phyloP scores from a whole-genome alignment of 37 sponge, comb jelly and placozoan genomes.

The Ephydatia muelleri region DNA sequence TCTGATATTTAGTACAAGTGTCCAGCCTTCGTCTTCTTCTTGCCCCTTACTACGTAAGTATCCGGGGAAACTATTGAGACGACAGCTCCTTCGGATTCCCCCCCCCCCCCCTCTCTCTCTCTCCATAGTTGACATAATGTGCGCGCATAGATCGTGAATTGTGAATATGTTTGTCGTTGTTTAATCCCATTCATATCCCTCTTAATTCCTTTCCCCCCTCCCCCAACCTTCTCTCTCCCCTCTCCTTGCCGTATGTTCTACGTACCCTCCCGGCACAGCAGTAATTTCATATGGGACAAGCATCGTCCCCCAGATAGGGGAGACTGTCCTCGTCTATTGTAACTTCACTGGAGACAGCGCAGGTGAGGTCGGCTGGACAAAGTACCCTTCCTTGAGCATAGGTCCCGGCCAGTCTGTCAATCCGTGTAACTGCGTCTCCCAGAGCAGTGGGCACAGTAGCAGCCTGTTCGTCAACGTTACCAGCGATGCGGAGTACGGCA shows the following conservation, averaged over 20 bases:
- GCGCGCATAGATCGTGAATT: too few species aligned
- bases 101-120: background rate
- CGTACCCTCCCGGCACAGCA: background rate
- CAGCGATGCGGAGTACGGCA: background rate
- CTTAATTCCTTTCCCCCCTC: too few species aligned
- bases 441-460: background rate
- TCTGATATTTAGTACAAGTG: background rate
- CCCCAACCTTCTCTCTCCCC: background rate
- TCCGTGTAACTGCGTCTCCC: background rate
- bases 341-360: background rate
- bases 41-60: background rate
- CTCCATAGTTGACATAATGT: too few species aligned
- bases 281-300: background rate
- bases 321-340: background rate
- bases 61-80: background rate
- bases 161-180: too few species aligned
- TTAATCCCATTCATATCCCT: too few species aligned
- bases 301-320: background rate
- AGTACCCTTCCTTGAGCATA: background rate
- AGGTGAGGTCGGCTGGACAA: background rate
- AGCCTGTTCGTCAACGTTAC: background rate
- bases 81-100: background rate
- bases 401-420: too few species aligned
- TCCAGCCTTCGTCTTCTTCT: background rate
- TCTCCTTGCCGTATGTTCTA: background rate